Evolutionary conservation across 1,140 invertebrate species (phyloP), one percentile per base, ranked within the genome.

Genomic region (Dreissena rostriformis): DNA sequence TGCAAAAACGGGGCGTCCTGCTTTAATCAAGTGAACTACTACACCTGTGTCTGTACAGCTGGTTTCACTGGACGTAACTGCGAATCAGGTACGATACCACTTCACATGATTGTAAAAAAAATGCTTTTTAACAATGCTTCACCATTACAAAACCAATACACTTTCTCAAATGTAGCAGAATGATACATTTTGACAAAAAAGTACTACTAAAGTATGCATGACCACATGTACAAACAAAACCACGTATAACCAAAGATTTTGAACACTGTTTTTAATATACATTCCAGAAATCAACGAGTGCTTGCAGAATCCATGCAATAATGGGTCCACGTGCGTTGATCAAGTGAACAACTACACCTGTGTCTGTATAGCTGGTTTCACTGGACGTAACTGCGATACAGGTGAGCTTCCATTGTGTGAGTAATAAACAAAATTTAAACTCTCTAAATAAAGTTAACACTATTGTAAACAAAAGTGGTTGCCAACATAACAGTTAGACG

Each of bases 231-330:
- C 39, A 5, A 5, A 5, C 39, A 5, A 2, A 5, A 2, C 39
- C 39, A 39, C 39, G 39, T 39, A 8, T 39, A 5, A 39, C 39
- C 2, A 39, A 11, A 11, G 24, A 68, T 22, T 71, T 28, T 28
- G 14, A 29, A 1, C 10, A 19, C 49, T 11, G 0, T 71, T 15
- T 19, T 15, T 39, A 19, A 71, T 15, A 1, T 71, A 51, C 15
- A 14, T 73, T 73, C n/a, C 22, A 73, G 70, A 73, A 17, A 73
- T 73, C 6, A 24, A 73, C 52, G 70, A 73, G 26, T 73, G 70
- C 26, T 52, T 5, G 4, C 6, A 39, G 1, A 53, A 17, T n/a
- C 70, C 70, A 5, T 73, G 70, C 22, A 22, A n/a, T 6, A n/a
- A 52, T 53, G 70, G 70, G 12, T 2, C 39, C 39, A 51, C 49